Evolutionary conservation across 2,797 vertebrate genomes (phyloP).

Genomic region (Otolemur crassicaudatus): DNA sequence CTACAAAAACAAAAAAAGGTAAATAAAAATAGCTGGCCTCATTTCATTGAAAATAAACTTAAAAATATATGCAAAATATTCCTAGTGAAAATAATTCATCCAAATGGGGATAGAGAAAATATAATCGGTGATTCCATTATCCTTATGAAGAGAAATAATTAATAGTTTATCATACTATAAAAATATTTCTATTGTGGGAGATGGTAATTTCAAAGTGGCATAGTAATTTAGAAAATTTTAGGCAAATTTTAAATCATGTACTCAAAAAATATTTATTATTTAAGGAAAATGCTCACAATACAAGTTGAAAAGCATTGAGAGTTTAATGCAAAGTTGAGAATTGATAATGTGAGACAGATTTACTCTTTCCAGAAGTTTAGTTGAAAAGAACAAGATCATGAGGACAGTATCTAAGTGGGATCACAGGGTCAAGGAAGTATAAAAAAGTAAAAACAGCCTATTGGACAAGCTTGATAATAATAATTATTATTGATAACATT

Average conservation of each 20-base stretch:
- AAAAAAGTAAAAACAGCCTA: background rate
- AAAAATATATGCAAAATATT: constrained; percentile 34
- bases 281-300: constrained; percentile 14
- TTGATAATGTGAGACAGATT: background rate
- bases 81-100: background rate
- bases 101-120: constrained; percentile 26
- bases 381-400: background rate
- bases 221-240: background rate
- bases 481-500: no score
- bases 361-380: constrained; percentile 7
- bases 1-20: background rate
- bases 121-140: background rate
- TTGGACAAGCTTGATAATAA: background rate
- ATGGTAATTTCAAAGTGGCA: background rate
- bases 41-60: constrained; percentile 44
- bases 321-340: background rate
- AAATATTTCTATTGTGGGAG: constrained; percentile 24
- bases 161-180: background rate
- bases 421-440: background rate
- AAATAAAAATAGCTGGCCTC: constrained; percentile 36
- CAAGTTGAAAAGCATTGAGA: background rate
- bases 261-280: background rate
- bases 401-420: background rate
- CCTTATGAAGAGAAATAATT: constrained; percentile 42
- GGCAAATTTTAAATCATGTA: background rate